Evolutionary conservation across 2,113 vertebrate species (phyloP), one percentile per base, ranked within the genome.

Genomic region (Corythornis madagascariensis): DNA sequence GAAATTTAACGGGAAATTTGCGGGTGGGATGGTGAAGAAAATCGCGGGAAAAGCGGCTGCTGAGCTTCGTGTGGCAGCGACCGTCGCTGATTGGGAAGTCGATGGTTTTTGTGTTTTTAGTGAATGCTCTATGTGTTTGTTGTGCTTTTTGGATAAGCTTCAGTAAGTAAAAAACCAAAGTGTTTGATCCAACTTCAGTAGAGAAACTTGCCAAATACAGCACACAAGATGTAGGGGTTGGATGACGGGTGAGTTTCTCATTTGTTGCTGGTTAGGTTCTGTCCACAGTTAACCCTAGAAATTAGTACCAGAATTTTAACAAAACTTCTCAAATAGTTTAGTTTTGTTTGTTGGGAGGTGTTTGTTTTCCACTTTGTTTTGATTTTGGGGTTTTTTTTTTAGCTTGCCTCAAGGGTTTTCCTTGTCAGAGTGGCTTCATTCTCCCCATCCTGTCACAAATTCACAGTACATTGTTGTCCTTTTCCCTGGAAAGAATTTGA

Each of bases 141-240:
- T n/a, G 5, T 9, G 13, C 7, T 6, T 21, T 60, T 35, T 21
- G 13, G 5, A 3, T 16, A 40, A n/a, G 4, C 4, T 48, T 60
- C 5, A 19, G 8, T 20, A 6, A n/a, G 16, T 10, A 45, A 61
- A 50, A 38, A 10, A 38, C 10, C 38, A 38, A 17, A 6, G 7
- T 6, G 3, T 55, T 71, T 12, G 38, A 6, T 35, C 24, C 8
- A 0, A 28, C 1, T 22, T 55, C 13, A 3, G 16, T 2, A 40
- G 28, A 42, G 18, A 11, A 26, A 12, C 6, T 42, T 73, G 11
- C 1, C 4, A 5, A 33, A 2, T 10, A 2, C 3, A 31, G 22
- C 6, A 11, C 1, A 0, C 7, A 4, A 18, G 33, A 6, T 26
- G 6, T 0, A 2, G 56, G 26, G 12, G 0, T 1, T 55, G 38